phyloP scores from a whole-genome alignment of 2,888 invertebrate genomes.

The Syrista parreyssii region DNA sequence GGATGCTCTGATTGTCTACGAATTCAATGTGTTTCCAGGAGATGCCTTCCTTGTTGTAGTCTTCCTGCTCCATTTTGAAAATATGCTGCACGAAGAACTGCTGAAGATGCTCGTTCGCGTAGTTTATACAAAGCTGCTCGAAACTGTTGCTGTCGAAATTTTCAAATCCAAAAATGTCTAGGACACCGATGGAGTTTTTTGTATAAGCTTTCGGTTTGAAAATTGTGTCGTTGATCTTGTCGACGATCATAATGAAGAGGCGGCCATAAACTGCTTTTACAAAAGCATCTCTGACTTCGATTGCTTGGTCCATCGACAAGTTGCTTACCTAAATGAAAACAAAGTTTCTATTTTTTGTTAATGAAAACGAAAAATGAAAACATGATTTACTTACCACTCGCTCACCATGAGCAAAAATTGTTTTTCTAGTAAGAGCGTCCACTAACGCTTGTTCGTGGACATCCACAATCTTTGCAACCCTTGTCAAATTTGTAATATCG shows the following conservation, averaged over 20 bases:
- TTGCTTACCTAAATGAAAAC: constrained; percentile 68
- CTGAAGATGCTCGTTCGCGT: constrained; percentile 95
- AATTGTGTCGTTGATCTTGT: constrained; percentile 89
- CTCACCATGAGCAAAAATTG: constrained; percentile 87
- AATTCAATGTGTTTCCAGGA: constrained; percentile 93
- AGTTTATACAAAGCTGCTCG: constrained; percentile 96
- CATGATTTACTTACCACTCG: constrained; percentile 72
- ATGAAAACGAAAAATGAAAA: neutral
- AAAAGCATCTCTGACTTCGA: constrained; percentile 91
- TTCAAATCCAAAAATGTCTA: constrained; percentile 98
- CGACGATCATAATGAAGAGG: constrained; percentile 89
- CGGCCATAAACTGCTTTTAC: constrained; percentile 94
- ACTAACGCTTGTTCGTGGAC: constrained; percentile 77
- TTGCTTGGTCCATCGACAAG: constrained; percentile 79
- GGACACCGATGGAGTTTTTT: constrained; percentile 85
- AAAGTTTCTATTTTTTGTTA: neutral
- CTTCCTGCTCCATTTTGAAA: constrained; percentile 95
- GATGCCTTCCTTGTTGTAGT: constrained; percentile 90
- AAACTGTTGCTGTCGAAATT: constrained; percentile 93
- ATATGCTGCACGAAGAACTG: constrained; percentile 97
- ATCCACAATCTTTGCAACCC: constrained; percentile 79
- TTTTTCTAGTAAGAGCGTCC: constrained; percentile 86
- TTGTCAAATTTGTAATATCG: constrained; percentile 76
- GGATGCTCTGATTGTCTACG: constrained; percentile 90
- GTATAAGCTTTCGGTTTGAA: constrained; percentile 73